Evolutionary conservation across 2,113 vertebrate species (phyloP).

Genomic region (Austrofundulus limnaeus): DNA sequence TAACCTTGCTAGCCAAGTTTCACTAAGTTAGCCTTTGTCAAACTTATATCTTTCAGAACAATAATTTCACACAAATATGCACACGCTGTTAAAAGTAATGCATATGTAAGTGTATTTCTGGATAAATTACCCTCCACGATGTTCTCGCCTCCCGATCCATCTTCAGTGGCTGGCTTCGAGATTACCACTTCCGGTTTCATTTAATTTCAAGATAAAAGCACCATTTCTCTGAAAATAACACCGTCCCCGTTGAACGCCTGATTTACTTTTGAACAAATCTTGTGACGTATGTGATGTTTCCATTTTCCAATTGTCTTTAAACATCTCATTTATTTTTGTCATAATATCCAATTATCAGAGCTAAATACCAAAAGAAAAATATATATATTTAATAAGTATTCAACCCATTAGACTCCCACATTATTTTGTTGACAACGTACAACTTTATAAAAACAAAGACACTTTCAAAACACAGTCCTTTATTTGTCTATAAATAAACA

Average conservation of each 20-base stretch:
- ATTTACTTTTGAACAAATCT: background rate
- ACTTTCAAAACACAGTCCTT: constrained; percentile 43
- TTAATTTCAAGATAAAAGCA: constrained; percentile 37
- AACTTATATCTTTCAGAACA: background rate
- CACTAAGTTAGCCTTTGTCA: background rate
- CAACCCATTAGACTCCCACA: background rate
- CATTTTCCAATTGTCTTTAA: background rate
- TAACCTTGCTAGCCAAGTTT: constrained; percentile 10
- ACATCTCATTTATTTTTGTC: background rate
- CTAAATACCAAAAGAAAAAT: background rate
- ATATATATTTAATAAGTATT: too few species aligned
- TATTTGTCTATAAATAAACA: constrained; percentile 69
- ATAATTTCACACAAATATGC: rapidly evolving
- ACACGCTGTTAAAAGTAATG: rapidly evolving
- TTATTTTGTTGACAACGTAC: background rate
- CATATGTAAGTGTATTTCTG: background rate
- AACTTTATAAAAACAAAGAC: constrained; percentile 1
- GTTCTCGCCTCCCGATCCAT: constrained; percentile 25
- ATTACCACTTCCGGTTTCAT: constrained; percentile 11
- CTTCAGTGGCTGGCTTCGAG: constrained; percentile 3
- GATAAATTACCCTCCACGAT: constrained; percentile 54
- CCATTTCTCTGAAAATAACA: too few species aligned
- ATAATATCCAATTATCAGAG: too few species aligned
- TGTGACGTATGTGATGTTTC: background rate
- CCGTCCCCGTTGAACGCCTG: background rate